Base-by-base conservation (phyloP, 2,797 vertebrate genomes). In the Otolemur crassicaudatus region DNA sequence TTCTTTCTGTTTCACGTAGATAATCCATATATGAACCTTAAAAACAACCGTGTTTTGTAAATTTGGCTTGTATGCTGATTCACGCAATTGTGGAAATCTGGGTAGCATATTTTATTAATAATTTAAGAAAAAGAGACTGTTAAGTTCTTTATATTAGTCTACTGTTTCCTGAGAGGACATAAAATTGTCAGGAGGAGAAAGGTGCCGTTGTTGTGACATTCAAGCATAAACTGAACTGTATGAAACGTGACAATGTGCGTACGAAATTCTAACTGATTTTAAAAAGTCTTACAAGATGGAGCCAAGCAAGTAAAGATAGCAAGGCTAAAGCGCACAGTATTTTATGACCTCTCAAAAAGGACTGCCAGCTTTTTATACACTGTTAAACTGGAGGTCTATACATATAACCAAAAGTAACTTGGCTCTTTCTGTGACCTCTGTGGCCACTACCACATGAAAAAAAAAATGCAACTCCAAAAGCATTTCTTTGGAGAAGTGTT, bases 311-410 rank as follows among this genome's bases (percentile, higher is more conserved):
- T 40, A 14, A 53, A 37, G 70, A 83, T 56, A 81, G 76, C 12
- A 84, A n/a, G 53, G 20, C n/a, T 58, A 84, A 65, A 93, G 43
- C 60, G 11, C 19, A 61, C 9, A 20, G 46, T 43, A 40, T 84
- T 73, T 93, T 80, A 73, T 56, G 82, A 9, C 2, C 93, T 16
- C 75, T 93, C 70, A 96, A 83, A 81, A 93, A 46, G 70, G n/a
- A 22, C 20, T 89, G 17, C 23, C 11, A 29, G 9, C 73, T 65
- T 94, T 69, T 46, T 67, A 29, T 25, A 60, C 2, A 29, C 9
- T 14, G 80, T 72, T 94, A 81, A 77, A 43, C 49, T 94, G 40
- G 46, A 16, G 2, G 23, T 34, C 60, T 17, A 4, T 63, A 89
- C 91, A 19, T 84, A 2, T 81, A 85, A 88, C 16, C 25, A 73